Evolutionary conservation across 2,888 invertebrate genomes (phyloP).

Genomic region (Rhagonycha fulva): DNA sequence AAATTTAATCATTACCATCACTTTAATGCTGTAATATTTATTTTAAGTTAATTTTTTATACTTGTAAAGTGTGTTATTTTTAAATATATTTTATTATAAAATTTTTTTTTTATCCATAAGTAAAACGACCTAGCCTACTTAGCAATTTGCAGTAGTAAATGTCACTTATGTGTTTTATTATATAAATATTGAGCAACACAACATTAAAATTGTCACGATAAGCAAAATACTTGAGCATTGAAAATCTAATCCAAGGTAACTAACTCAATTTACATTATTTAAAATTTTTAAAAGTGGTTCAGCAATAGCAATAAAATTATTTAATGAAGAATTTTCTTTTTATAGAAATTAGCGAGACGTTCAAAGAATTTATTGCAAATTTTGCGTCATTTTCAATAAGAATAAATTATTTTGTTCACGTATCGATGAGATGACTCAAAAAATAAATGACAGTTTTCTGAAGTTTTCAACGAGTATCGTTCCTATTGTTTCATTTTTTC

Average conservation of each 20-base stretch:
- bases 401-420: slow-evolving; percentile 24
- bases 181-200: slow-evolving; percentile 15
- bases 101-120: neutral
- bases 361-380: neutral
- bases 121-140: slow-evolving; percentile 6
- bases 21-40: slow-evolving; percentile 18
- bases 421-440: slow-evolving; percentile 22
- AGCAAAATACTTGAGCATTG: slow-evolving; percentile 9
- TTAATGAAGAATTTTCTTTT: neutral
- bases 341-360: neutral
- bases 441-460: slow-evolving; percentile 24
- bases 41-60: slow-evolving; percentile 15
- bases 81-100: slow-evolving; percentile 2
- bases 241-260: slow-evolving; percentile 13
- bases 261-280: neutral
- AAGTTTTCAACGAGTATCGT: slow-evolving; percentile 26
- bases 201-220: slow-evolving; percentile 7
- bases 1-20: slow-evolving; percentile 11
- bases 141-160: slow-evolving; percentile 10
- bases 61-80: slow-evolving; percentile 9
- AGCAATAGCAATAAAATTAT: neutral
- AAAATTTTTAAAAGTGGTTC: neutral
- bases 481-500: slow-evolving; percentile 30
- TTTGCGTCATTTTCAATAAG: neutral
- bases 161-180: slow-evolving; percentile 11